Evolutionary conservation across 2,888 invertebrate genomes (phyloP), one percentile per base, ranked within the genome.

Genomic region (Rhopalosiphum nymphaeae): DNA sequence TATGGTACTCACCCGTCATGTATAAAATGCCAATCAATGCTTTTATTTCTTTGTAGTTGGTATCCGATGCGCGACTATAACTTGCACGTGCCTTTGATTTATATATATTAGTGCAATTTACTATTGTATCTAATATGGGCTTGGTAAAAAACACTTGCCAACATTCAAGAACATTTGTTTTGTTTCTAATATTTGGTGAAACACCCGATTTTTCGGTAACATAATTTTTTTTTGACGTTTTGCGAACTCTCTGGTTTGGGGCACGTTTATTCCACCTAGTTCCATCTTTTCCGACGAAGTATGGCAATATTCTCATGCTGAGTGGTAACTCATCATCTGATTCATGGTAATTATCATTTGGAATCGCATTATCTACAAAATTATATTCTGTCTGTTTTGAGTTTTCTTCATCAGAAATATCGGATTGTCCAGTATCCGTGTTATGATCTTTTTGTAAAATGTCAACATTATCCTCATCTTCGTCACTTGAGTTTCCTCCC

Each of bases 11-110:
- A 44, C 89, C 89, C 36, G 57, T 89, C 89, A 89, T 56, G 53
- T 36, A 89, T 42, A 89, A 89, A 89, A 57, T 42, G 29, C 53
- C 89, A 56, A 53, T 56, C 57, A 89, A 89, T 56, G 89, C 89
- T 49, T 89, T 89, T 89, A 89, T 89, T 89, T 89, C 53, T 49
- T 4, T 57, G 53, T 89, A 56, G n/a, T 53, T 26, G 25, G 89
- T 89, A 57, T 89, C 89, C 9, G 53, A 56, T 25, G 56, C 89
- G 16, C 89, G n/a, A 36, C 56, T 56, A 57, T 89, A 86, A 86
- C 11, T 61, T 61, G 7, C 29, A 61, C 61, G 61, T 61, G 29
- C 61, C 10, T 29, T 29, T 29, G 29, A 61, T 29, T 26, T 29
- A 36, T 78, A 78, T n/a, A 78, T 36, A 36, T 78, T 36, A 36